Conservation (phyloP, 1,140 invertebrate genomes). For the Adoxophyes honmai region DNA sequence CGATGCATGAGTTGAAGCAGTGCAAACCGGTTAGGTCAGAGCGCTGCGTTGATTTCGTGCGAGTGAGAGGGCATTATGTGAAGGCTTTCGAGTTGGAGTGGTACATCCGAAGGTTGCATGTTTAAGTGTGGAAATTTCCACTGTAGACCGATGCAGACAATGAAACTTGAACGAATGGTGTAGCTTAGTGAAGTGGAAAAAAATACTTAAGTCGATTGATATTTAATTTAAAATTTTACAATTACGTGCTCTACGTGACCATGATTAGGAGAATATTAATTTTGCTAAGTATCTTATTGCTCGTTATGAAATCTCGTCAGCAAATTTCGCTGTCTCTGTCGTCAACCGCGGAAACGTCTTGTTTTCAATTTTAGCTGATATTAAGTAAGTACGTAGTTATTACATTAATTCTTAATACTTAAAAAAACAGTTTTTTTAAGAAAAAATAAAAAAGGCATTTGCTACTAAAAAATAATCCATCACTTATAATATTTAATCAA, state of each 20-base stretch:
- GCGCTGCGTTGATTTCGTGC: slow-evolving; percentile 63
- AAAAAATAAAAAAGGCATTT: too few species aligned
- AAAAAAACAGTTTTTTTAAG: too few species aligned
- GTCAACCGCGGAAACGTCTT: too few species aligned
- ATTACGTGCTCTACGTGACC: background rate
- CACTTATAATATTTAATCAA: too few species aligned
- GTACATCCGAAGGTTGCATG: slow-evolving; percentile 59
- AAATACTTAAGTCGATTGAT: background rate
- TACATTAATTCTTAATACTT: too few species aligned
- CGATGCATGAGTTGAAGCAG: slow-evolving; percentile 37
- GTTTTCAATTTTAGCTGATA: too few species aligned
- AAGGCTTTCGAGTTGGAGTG: slow-evolving; percentile 36
- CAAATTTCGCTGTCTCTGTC: too few species aligned
- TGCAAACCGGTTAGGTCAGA: slow-evolving; percentile 58
- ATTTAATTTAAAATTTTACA: background rate
- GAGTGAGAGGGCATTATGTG: slow-evolving; percentile 46
- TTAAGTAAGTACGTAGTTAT: too few species aligned
- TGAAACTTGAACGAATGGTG: slow-evolving; percentile 66
- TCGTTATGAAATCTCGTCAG: too few species aligned
- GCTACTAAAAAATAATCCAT: too few species aligned
- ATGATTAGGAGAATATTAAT: too few species aligned
- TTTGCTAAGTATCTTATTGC: too few species aligned
- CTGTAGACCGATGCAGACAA: slow-evolving; percentile 69
- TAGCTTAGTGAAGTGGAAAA: slow-evolving; percentile 22
- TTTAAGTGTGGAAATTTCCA: slow-evolving; percentile 74